Conservation (phyloP, 2,113 vertebrate genomes). For the Pseudorhombus dupliciocellatus region DNA sequence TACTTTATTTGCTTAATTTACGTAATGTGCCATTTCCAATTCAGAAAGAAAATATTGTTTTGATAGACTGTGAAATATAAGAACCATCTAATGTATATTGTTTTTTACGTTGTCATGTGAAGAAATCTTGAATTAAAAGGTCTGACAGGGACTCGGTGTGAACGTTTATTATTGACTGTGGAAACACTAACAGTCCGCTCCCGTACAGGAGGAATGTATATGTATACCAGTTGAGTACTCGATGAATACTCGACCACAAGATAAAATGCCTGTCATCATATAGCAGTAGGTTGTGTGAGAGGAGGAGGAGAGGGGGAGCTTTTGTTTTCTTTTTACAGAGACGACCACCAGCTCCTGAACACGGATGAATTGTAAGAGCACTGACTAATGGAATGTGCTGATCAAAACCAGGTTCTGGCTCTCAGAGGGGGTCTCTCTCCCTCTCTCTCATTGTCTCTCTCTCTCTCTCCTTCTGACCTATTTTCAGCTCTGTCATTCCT, state of each 20-base stretch:
- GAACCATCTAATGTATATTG: slow-evolving; percentile 1
- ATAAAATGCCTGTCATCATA: too few species aligned
- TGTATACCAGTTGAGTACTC: neutral
- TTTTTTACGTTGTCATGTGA: slow-evolving; percentile 18
- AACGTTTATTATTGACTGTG: neutral
- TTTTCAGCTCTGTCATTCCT: slow-evolving; percentile 33
- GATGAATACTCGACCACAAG: too few species aligned
- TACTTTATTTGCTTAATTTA: neutral
- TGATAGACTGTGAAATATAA: slow-evolving; percentile 36
- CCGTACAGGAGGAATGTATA: too few species aligned
- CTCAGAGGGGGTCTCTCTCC: slow-evolving; percentile 18
- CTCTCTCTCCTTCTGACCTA: slow-evolving; percentile 33
- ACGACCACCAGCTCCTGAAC: slow-evolving; percentile 10
- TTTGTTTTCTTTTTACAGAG: neutral
- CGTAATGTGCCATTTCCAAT: neutral
- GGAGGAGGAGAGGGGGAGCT: too few species aligned
- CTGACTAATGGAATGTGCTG: slow-evolving; percentile 39
- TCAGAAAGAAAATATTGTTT: slow-evolving; percentile 2
- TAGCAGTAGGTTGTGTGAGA: too few species aligned
- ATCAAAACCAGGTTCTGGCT: slow-evolving; percentile 56
- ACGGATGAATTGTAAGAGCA: slow-evolving; percentile 25
- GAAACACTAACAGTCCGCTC: too few species aligned
- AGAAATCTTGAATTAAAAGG: slow-evolving; percentile 53
- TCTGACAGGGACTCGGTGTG: slow-evolving; percentile 7
- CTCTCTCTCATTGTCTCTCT: slow-evolving; percentile 1